Evolutionary conservation across 2,797 vertebrate species (phyloP).

Genomic region (Cygnus olor): DNA sequence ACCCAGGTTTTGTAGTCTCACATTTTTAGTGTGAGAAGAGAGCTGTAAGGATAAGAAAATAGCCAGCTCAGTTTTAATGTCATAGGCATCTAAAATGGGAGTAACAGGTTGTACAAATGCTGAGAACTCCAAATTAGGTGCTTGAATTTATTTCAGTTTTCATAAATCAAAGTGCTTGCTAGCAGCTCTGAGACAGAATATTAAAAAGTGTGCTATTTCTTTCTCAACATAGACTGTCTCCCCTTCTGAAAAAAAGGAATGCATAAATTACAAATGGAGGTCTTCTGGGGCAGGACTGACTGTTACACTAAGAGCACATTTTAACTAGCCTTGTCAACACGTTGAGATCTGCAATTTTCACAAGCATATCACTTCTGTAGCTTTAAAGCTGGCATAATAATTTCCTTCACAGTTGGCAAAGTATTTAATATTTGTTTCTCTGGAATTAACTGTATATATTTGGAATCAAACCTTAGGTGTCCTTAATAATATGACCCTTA

Average conservation of each 20-base stretch:
- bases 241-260: constrained; percentile 16
- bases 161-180: constrained; percentile 56
- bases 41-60: constrained; percentile 1
- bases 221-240: neutral
- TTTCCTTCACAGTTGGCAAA: constrained; percentile 57
- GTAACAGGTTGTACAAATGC: constrained; percentile 5
- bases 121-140: constrained; percentile 33
- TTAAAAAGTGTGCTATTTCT: constrained; percentile 9
- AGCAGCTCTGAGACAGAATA: constrained; percentile 19
- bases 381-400: constrained; percentile 49
- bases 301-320: constrained; percentile 15
- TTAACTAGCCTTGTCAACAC: constrained; percentile 58
- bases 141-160: constrained; percentile 60
- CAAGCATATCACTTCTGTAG: constrained; percentile 2
- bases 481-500: constrained; percentile 8
- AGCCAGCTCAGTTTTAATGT: neutral
- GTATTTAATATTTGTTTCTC: constrained; percentile 56
- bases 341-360: constrained; percentile 54
- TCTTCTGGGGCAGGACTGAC: constrained; percentile 12
- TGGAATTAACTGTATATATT: constrained; percentile 18
- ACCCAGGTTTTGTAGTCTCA: neutral
- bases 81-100: constrained; percentile 13
- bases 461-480: constrained; percentile 35
- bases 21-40: neutral
- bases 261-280: constrained; percentile 18